Conservation (phyloP, 2,888 invertebrate species). For the Monopis laevigella region DNA sequence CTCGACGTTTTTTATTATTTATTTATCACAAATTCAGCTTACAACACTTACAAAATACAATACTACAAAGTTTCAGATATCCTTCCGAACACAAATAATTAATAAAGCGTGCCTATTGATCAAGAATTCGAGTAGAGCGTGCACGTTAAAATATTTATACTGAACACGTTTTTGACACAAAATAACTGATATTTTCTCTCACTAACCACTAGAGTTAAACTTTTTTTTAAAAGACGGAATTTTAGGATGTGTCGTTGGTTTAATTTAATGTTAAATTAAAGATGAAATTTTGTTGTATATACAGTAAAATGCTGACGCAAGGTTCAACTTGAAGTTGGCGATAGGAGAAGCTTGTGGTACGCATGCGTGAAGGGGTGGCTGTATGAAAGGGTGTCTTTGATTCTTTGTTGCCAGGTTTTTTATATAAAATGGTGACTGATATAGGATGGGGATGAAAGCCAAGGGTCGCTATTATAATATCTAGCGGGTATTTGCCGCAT, state of each 20-base stretch:
- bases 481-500: too few species aligned
- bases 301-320: slow-evolving; percentile 45
- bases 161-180: slow-evolving; percentile 2
- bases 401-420: slow-evolving; percentile 48
- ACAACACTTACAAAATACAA: slow-evolving; percentile 17
- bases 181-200: background rate
- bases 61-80: too few species aligned
- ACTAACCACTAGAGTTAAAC: slow-evolving; percentile 12
- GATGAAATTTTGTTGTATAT: slow-evolving; percentile 58
- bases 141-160: background rate
- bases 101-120: slow-evolving; percentile 57
- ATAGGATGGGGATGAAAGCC: slow-evolving; percentile 13
- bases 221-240: slow-evolving; percentile 43
- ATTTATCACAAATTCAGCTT: too few species aligned
- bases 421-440: background rate
- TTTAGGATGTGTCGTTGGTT: slow-evolving; percentile 41
- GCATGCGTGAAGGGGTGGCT: slow-evolving; percentile 55
- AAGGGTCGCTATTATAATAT: too few species aligned
- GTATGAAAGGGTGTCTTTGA: slow-evolving; percentile 31
- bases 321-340: slow-evolving; percentile 54
- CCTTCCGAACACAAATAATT: slow-evolving; percentile 54
- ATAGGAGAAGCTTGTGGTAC: slow-evolving; percentile 41
- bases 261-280: slow-evolving; percentile 40
- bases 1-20: slow-evolving; percentile 10
- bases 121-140: slow-evolving; percentile 23